phyloP scores from a whole-genome alignment of 2,888 invertebrate genomes.

The Pyrrhosoma nymphula region DNA sequence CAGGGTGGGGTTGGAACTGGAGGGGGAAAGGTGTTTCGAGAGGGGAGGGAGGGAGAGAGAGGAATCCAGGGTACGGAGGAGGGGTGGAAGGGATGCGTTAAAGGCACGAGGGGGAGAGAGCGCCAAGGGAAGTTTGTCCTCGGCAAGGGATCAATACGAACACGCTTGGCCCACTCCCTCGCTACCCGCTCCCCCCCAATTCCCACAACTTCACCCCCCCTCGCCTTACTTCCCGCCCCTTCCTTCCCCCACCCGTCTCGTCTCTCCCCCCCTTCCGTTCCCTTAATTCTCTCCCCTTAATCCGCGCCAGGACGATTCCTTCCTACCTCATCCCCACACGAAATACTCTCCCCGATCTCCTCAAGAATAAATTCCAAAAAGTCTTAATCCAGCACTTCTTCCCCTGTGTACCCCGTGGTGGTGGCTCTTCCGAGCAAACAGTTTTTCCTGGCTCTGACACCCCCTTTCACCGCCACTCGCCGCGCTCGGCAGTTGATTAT shows the following conservation, averaged over 20 bases:
- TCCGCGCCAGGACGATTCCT: not conserved
- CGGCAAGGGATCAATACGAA: slow-evolving; percentile 30
- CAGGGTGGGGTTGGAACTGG: not conserved
- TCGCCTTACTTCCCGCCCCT: not conserved
- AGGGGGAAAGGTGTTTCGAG: too few relatives aligned
- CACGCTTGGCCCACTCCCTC: slow-evolving; percentile 48
- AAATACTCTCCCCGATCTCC: too few relatives aligned
- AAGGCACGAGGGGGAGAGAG: not conserved
- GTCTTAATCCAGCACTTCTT: too few relatives aligned
- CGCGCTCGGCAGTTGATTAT: not conserved
- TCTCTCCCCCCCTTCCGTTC: too few relatives aligned
- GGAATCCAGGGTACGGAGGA: not conserved
- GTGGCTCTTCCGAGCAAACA: not conserved
- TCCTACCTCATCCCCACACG: not conserved
- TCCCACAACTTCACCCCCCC: not conserved
- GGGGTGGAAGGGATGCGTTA: not conserved
- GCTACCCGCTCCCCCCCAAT: not conserved
- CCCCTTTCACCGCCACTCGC: not conserved
- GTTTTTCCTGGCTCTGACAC: not conserved
- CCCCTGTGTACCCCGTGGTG: not conserved
- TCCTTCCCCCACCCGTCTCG: too few relatives aligned
- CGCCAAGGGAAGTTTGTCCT: not conserved
- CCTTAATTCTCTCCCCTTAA: not conserved
- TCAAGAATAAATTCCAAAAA: too few relatives aligned
- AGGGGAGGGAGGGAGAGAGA: not conserved